Evolutionary conservation across 2,797 vertebrate species (phyloP), one percentile per base, ranked within the genome.

Genomic region (Emys orbicularis): DNA sequence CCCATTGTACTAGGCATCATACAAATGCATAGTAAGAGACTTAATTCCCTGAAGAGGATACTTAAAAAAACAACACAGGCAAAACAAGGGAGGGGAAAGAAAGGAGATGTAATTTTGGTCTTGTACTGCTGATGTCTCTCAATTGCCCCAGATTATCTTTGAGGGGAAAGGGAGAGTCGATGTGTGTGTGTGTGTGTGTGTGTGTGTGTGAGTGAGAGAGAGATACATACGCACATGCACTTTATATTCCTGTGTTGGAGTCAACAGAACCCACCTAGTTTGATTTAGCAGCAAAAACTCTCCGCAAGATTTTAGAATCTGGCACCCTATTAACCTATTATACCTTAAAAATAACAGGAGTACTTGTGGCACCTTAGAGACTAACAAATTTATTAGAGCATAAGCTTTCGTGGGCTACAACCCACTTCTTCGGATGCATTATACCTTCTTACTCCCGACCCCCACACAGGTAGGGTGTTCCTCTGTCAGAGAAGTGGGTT

Each of bases 1-100:
- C 84, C 90, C 53, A 59, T 91, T 94, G 72, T 87, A 87, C 89
- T 93, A 96, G 94, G 94, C 89, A 53, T 53, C 87, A 80, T 57
- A 74, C 89, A 92, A 94, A 87, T 72, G 77, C 89, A 84, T 83
- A 52, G 34, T 59, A 80, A 95, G 92, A 80, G 37, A 83, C 79
- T 47, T 94, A 83, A 23, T 74, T 13, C 83, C 23, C 91, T 94
- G 53, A 95, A 74, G 79, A 74, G 19, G 6, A 94, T 93, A 53
- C 61, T 96, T 81, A 90, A 83, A 53, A 80, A 76, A 47, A 68
- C 88, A 72, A 76, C 34, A 27, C 82, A 88, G 61, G 84, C 23
- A 57, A 74, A 74, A 6, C n/a, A 23, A 41, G 37, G 72, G 23
- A 74, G 37, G 37, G 81, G 53, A 88, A 89, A 59, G 81, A 44